phyloP scores from a whole-genome alignment of 35 echinoderm and acorn worm genomes.

The Ophiothrix spiculata region DNA sequence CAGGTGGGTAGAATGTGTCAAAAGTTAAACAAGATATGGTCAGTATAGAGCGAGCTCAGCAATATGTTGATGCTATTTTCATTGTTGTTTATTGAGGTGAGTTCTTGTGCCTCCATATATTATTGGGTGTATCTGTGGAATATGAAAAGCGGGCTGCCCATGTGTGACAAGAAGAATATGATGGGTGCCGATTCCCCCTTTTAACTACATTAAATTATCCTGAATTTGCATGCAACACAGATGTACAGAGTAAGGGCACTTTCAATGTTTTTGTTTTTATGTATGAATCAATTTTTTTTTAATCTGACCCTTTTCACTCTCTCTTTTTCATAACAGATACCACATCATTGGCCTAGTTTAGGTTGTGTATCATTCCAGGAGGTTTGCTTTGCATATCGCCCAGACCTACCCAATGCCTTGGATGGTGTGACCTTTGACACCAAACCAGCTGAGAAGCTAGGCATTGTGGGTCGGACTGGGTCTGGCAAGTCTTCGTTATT shows the following conservation, averaged over 20 bases:
- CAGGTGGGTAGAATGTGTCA: constrained; percentile 18
- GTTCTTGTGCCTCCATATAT: not conserved
- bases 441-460: constrained; percentile 80
- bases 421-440: constrained; percentile 79
- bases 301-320: not conserved
- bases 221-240: not conserved
- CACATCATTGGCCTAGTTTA: constrained; percentile 56
- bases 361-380: constrained; percentile 63
- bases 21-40: constrained; percentile 54
- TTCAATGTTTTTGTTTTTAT: not conserved
- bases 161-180: not conserved
- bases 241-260: not conserved
- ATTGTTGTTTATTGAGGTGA: too few relatives aligned
- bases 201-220: not conserved
- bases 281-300: not conserved
- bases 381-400: constrained; percentile 73
- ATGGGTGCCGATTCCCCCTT: not conserved
- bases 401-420: constrained; percentile 83
- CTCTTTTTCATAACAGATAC: constrained; percentile 44
- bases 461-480: constrained; percentile 92
- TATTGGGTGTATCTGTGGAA: not conserved
- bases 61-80: constrained; percentile 54
- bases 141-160: not conserved
- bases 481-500: constrained; percentile 94
- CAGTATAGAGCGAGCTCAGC: constrained; percentile 84